Percentiles rank a stretch among this genome's conserved stretches.
These are phyloP conservation scores for Plumapathes pennacea DNA, from an alignment of 92 coral and sea anemone species.

Conservation along the genomic window DNA sequence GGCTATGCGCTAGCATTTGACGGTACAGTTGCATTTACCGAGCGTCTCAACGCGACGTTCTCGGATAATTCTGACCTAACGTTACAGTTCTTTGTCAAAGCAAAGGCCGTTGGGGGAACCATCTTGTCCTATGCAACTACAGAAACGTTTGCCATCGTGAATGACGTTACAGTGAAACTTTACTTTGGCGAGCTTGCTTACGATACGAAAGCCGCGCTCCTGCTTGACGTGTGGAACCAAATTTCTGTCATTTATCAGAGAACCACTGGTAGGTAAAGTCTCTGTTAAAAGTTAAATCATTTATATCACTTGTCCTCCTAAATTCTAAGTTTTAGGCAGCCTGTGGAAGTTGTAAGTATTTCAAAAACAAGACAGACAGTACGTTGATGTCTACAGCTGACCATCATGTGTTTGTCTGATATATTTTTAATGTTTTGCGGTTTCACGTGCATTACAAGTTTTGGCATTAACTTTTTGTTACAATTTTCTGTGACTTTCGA, in stretches of 20 bases:
- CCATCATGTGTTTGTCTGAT: no score
- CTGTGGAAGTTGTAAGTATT: no score
- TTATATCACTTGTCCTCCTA: neutral
- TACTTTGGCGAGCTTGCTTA: conserved; percentile 57
- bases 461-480: no score
- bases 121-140: conserved; percentile 79
- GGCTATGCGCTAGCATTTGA: conserved; percentile 74
- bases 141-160: conserved; percentile 80
- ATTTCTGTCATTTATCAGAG: conserved; percentile 70
- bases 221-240: conserved; percentile 72
- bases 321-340: no score
- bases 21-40: conserved; percentile 69
- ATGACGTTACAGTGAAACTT: conserved; percentile 71
- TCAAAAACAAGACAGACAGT: no score
- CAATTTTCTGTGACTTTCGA: no score
- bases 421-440: no score
- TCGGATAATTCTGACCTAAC: conserved; percentile 57
- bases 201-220: conserved; percentile 66
- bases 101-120: conserved; percentile 72
- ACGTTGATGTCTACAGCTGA: no score
- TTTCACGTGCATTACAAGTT: no score
- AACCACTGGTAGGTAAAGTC: conserved; percentile 35
- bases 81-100: conserved; percentile 76
- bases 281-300: neutral
- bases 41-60: conserved; percentile 42